phyloP scores from a whole-genome alignment of 2,113 vertebrate species.

The Polypterus bichir region DNA sequence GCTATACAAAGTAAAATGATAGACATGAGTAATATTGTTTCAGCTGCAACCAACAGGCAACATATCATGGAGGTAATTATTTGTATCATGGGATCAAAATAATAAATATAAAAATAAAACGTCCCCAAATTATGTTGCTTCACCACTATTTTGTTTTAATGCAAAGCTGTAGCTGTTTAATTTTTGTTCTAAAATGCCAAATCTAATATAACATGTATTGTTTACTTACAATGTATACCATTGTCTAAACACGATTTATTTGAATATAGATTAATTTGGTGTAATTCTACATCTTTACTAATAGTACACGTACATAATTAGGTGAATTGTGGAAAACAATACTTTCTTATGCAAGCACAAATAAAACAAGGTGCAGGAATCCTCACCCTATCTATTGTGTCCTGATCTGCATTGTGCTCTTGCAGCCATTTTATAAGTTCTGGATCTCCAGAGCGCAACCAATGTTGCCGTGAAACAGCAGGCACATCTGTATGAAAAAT shows the following conservation, averaged over 20 bases:
- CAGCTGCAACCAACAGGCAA: too few relatives aligned
- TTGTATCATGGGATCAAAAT: too few relatives aligned
- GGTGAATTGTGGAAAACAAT: not conserved
- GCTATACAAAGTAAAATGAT: too few relatives aligned
- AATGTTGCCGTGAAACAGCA: conserved; percentile 31
- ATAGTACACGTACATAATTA: not conserved
- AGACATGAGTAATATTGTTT: too few relatives aligned
- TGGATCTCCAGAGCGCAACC: conserved; percentile 39
- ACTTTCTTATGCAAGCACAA: not conserved
- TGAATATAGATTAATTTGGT: not conserved
- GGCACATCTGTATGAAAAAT: conserved; percentile 48
- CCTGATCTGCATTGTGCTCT: conserved; percentile 68
- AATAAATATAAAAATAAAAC: too few relatives aligned
- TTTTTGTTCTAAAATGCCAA: too few relatives aligned
- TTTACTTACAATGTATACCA: not conserved
- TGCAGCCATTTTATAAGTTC: conserved; percentile 73
- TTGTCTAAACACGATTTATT: not conserved
- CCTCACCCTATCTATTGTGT: conserved; percentile 73
- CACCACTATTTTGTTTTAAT: too few relatives aligned
- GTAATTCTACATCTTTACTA: not conserved
- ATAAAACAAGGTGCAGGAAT: not conserved
- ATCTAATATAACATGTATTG: not conserved
- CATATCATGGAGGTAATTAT: too few relatives aligned
- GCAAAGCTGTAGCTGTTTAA: too few relatives aligned
- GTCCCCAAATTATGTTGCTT: too few relatives aligned